phyloP scores from a whole-genome alignment of 2,888 invertebrate species.

The Amblyjoppa fuscipennis region DNA sequence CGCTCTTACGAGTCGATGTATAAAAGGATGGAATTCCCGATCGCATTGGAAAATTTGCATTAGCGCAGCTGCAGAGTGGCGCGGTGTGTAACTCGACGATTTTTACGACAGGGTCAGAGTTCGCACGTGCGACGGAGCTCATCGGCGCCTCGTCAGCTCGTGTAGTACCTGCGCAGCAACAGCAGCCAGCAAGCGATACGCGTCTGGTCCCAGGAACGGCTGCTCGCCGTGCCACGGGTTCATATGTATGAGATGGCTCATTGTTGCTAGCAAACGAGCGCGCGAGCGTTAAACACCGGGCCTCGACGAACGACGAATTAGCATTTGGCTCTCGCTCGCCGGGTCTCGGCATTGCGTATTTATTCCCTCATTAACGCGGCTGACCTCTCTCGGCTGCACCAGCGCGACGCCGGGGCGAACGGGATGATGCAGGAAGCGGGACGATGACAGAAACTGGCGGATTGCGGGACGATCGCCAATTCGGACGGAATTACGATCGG shows the following conservation, averaged over 20 bases:
- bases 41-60: constrained; percentile 69
- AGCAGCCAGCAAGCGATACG: constrained; percentile 69
- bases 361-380: constrained; percentile 75
- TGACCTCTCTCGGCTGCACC: constrained; percentile 61
- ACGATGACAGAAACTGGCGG: constrained; percentile 14
- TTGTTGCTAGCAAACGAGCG: constrained; percentile 69
- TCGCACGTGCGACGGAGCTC: constrained; percentile 71
- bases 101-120: constrained; percentile 82
- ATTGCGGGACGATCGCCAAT: neutral
- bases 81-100: constrained; percentile 74
- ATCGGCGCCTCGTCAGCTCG: constrained; percentile 66
- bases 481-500: neutral
- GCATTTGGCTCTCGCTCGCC: constrained; percentile 71
- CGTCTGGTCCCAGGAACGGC: constrained; percentile 59
- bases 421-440: constrained; percentile 47
- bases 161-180: constrained; percentile 68
- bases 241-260: constrained; percentile 55
- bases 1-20: neutral
- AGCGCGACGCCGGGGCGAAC: constrained; percentile 15
- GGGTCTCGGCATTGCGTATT: constrained; percentile 69
- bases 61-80: constrained; percentile 77
- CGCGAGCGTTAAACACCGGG: constrained; percentile 58
- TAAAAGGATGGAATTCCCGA: constrained; percentile 41
- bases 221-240: constrained; percentile 5
- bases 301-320: constrained; percentile 70